Percentiles rank a stretch among this genome's conserved stretches.
Conservation (phyloP, 1,140 invertebrate genomes). For the Pseudomyrmex concolor region DNA sequence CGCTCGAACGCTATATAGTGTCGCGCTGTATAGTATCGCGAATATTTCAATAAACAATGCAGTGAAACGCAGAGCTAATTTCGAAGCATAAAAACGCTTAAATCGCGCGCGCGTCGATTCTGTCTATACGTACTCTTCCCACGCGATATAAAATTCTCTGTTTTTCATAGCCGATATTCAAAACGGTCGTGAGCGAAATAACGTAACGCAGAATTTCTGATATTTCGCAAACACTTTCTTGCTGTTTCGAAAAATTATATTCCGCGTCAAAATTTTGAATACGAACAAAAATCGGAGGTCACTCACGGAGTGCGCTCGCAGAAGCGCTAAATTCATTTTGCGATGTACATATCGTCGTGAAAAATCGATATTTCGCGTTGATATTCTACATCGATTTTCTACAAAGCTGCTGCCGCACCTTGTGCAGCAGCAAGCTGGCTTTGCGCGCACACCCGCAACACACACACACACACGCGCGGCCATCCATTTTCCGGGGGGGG, state of each 20-base stretch:
- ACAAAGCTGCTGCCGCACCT: no score
- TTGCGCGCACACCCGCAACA: neutral
- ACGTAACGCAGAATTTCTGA: neutral
- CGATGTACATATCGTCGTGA: neutral
- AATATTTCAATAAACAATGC: neutral
- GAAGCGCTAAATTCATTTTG: neutral
- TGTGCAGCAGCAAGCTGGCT: neutral
- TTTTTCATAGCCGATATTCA: neutral
- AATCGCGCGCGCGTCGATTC: no score
- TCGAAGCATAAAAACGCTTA: neutral
- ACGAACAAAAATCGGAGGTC: neutral
- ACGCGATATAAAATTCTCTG: no score
- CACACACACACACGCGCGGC: neutral
- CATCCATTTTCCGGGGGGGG: constrained; percentile 15
- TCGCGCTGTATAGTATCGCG: neutral
- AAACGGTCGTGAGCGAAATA: neutral
- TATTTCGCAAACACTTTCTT: neutral
- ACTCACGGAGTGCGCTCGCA: neutral
- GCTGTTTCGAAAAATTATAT: neutral
- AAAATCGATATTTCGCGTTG: no score
- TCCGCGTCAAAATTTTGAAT: neutral
- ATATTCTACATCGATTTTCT: no score
- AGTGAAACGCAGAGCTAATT: constrained; percentile 9
- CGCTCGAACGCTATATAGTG: neutral
- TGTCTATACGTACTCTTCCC: neutral